Conservation (phyloP, 2,888 invertebrate species). For the Choreutis nemorana region DNA sequence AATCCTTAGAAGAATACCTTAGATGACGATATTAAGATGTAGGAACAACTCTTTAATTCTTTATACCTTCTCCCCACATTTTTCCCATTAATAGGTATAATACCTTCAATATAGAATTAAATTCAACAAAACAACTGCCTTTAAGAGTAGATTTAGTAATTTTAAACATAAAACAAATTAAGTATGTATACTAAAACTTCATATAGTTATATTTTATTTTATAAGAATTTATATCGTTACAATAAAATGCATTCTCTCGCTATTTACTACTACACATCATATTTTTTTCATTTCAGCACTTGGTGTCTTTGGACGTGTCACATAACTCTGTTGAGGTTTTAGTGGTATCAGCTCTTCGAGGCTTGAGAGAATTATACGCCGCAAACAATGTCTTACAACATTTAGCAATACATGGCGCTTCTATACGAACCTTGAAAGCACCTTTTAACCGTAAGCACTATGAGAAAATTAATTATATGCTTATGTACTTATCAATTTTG, state of each 20-base stretch:
- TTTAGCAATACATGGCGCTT: slow-evolving; percentile 79
- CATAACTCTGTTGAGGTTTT: slow-evolving; percentile 85
- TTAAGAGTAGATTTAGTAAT: not conserved
- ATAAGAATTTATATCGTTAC: slow-evolving; percentile 2
- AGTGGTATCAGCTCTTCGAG: slow-evolving; percentile 80
- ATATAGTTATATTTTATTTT: not conserved
- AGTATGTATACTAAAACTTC: not conserved
- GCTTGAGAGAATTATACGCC: slow-evolving; percentile 79
- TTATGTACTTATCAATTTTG: slow-evolving; percentile 2
- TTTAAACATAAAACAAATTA: not conserved
- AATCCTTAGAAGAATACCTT: too few relatives aligned
- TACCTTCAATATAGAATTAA: not conserved
- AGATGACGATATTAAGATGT: too few relatives aligned
- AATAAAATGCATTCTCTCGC: not conserved
- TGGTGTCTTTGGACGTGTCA: slow-evolving; percentile 83
- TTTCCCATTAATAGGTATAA: not conserved
- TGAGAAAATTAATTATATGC: not conserved
- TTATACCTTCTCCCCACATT: not conserved
- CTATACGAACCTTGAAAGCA: slow-evolving; percentile 78
- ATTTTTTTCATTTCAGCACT: slow-evolving; percentile 69
- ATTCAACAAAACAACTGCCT: not conserved
- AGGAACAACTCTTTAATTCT: too few relatives aligned
- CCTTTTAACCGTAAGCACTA: slow-evolving; percentile 82
- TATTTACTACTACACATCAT: slow-evolving; percentile 2
- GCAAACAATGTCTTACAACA: slow-evolving; percentile 79